These are phyloP conservation scores for Enteromius paludinosus DNA, from an alignment of 2,797 vertebrate species.

Conservation along the genomic window DNA sequence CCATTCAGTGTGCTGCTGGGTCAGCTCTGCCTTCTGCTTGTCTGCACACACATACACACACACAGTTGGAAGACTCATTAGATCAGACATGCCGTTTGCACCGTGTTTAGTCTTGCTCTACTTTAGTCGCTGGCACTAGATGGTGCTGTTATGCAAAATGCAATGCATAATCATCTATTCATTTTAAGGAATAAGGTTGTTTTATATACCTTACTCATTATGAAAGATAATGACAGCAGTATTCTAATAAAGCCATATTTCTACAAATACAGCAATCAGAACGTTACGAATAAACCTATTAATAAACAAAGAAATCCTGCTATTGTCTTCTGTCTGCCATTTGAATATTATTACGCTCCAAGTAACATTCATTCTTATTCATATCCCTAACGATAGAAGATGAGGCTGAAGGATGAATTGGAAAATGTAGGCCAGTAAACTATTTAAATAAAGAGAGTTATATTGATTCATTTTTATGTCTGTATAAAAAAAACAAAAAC, in stretches of 20 bases:
- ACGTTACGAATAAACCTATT: neutral
- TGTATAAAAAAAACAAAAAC: neutral
- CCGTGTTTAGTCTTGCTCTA: neutral
- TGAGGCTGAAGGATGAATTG: neutral
- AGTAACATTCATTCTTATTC: neutral
- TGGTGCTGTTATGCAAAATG: neutral
- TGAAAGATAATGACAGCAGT: neutral
- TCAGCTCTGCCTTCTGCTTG: slow-evolving; percentile 86
- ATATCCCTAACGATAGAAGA: neutral
- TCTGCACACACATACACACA: slow-evolving; percentile 69
- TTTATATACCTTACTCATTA: neutral
- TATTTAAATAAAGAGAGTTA: neutral
- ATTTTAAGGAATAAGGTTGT: neutral
- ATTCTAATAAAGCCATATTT: neutral
- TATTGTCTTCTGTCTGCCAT: neutral
- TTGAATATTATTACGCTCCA: neutral
- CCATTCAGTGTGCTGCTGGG: slow-evolving; percentile 85
- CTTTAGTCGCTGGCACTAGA: neutral
- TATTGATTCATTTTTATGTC: neutral
- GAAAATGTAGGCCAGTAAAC: neutral
- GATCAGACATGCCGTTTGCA: slow-evolving; percentile 49
- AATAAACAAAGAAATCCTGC: neutral
- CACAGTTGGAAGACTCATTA: slow-evolving; percentile 60
- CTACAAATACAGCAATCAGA: neutral
- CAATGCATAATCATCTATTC: neutral